Evolutionary conservation across 1,140 invertebrate genomes (phyloP), one percentile per base, ranked within the genome.

Genomic region (Drosophila kohkoa): DNA sequence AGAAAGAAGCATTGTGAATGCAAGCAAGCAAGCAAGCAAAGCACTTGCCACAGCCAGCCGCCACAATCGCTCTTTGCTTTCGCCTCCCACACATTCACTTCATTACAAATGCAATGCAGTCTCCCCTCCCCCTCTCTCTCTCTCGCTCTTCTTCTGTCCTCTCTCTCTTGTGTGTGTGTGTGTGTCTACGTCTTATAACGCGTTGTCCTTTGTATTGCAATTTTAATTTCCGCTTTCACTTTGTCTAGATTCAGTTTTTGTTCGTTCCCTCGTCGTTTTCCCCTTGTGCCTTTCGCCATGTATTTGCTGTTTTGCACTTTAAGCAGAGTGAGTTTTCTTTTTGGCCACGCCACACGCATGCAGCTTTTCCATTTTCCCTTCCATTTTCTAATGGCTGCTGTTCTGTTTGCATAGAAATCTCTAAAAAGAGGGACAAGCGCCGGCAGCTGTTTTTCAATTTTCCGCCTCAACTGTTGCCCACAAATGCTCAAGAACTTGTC

Each of bases 141-240:
- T 20, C 16, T 20, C 2, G 1, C 16, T 20, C 16, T 20, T 25
- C 3, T 25, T 20, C 15, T 45, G 11, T 13, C 20, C 10, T 38
- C 41, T 49, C 3, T 30, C 20, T 62, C 20, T 49, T 20, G 20
- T 60, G 43, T 60, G 20, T 58, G n/a, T n/a, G 62, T 71, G 38
- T 76, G 45, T 69, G 68, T 68, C 54, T 77, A 76, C 59, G 60
- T 55, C 57, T 71, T 71, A 35, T 43, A 38, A 45, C 48, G 58
- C 46, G 49, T 41, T 55, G 48, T 71, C 52, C 69, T 89, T 88
- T 89, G 83, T 89, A 89, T 75, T 89, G 85, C 85, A 88, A 89
- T 88, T 88, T 88, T 88, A 88, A 88, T 88, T 88, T 88, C 83
- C 83, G 83, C 83, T 89, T 89, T 88, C 77, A 88, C 83, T 88